Evolutionary conservation across 1,140 invertebrate genomes (phyloP).

Genomic region (Elysia chlorotica): DNA sequence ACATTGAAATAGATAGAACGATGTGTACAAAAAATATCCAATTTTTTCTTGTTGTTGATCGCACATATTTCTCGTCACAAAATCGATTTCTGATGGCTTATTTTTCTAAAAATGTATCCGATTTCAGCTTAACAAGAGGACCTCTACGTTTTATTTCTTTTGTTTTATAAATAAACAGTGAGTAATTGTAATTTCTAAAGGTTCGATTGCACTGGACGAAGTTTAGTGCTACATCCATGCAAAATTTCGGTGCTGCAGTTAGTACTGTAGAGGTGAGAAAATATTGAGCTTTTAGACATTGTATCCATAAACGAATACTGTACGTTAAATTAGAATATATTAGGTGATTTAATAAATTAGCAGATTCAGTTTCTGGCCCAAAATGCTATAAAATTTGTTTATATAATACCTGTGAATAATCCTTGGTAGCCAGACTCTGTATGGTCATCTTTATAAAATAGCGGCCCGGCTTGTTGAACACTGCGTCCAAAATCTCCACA

Average conservation of each 20-base stretch:
- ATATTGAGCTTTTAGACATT: not conserved
- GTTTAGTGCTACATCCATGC: not conserved
- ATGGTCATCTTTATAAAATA: slow-evolving; percentile 47
- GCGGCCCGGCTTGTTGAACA: slow-evolving; percentile 47
- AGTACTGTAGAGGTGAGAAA: not conserved
- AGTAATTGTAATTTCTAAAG: no score
- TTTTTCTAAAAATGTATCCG: no score
- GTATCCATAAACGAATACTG: not conserved
- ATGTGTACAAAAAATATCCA: no score
- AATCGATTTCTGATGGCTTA: no score
- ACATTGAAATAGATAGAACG: no score
- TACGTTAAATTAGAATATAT: not conserved
- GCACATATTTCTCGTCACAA: no score
- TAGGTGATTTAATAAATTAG: not conserved
- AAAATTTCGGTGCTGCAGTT: not conserved
- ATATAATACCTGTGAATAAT: slow-evolving; percentile 41
- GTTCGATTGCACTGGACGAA: no score
- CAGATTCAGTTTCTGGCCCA: not conserved
- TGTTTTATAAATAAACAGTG: no score
- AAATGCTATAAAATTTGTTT: not conserved
- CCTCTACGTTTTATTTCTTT: no score
- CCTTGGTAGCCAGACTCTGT: slow-evolving; percentile 37
- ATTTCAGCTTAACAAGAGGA: no score
- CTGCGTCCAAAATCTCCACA: slow-evolving; percentile 43
- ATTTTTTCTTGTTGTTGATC: no score